Evolutionary conservation across 2,797 vertebrate genomes (phyloP), one percentile per base, ranked within the genome.

Genomic region (Nasua narica): DNA sequence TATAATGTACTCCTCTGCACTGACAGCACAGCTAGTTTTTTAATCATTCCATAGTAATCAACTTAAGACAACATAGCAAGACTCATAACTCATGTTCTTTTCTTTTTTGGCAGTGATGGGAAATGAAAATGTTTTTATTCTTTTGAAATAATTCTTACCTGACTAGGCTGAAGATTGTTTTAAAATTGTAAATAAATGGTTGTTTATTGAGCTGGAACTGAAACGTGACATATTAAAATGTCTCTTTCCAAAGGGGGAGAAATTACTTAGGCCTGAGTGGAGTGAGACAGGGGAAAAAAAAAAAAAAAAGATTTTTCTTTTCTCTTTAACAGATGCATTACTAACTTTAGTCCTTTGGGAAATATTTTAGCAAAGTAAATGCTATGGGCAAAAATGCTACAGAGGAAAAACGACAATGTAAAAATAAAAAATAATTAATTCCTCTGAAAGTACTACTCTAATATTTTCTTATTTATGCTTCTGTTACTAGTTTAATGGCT

Each of bases 1-100:
- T 99, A 99, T 99, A 99, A 99, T 99, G 99, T 98, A 98, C 98
- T 98, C 98, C 98, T 99, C 98, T 97, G 98, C 98, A 98, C 98
- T 98, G 98, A 99, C 99, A 99, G 99, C 99, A 98, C 98, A 98
- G 98, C 99, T 99, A 98, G 98, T 98, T 98, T 98, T 98, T 99
- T 99, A 98, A 99, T 99, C 99, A 99, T 99, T 98, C 98, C 98
- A 98, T 98, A 98, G 98, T 98, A 98, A 99, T 99, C 99, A 99
- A 99, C 99, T 99, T 99, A 99, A 98, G 98, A 98, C 98, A 98
- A 98, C 98, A 98, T 86, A 98, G 98, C 98, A 99, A 98, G 99
- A 98, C 98, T 99, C 99, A 99, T 99, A 99, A 99, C 98, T 99
- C 99, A 99, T 99, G 98, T 99, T 98, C 98, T 98, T 98, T 99